Evolutionary conservation across 2,797 vertebrate species (phyloP).

Genomic region (Semaprochilodus insignis): DNA sequence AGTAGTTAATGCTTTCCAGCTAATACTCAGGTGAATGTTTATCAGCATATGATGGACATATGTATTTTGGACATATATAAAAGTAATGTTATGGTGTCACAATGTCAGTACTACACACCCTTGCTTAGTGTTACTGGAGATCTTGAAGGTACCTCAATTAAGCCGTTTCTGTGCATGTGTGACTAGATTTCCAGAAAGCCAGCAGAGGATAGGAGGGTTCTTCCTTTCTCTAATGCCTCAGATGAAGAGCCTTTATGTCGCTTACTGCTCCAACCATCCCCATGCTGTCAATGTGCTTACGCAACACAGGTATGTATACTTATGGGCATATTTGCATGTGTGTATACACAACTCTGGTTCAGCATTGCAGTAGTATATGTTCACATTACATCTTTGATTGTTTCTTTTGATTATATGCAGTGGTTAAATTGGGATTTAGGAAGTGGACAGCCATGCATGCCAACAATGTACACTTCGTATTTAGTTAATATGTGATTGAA

Average conservation of each 20-base stretch:
- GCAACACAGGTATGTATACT: constrained; percentile 84
- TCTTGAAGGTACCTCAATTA: not conserved
- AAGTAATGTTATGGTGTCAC: too few relatives aligned
- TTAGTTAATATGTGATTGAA: too few relatives aligned
- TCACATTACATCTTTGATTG: too few relatives aligned
- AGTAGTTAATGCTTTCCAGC: too few relatives aligned
- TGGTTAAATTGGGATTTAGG: not conserved
- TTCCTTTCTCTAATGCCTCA: constrained; percentile 94
- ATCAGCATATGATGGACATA: too few relatives aligned
- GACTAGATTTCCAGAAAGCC: constrained; percentile 90
- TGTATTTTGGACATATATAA: too few relatives aligned
- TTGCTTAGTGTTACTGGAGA: not conserved
- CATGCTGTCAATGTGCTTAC: constrained; percentile 95
- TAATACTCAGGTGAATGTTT: too few relatives aligned
- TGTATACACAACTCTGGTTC: not conserved
- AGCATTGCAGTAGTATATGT: not conserved
- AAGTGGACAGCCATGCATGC: too few relatives aligned
- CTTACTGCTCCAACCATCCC: constrained; percentile 97
- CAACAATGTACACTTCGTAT: too few relatives aligned
- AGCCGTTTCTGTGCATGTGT: constrained; percentile 31
- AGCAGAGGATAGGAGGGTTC: constrained; percentile 94
- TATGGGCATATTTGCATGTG: constrained; percentile 12
- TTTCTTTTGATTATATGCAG: not conserved
- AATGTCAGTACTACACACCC: not conserved
- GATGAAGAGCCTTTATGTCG: constrained; percentile 91